A percentile compares a stretch with the other conserved stretches of the same genome.
Evolutionary conservation across 2,888 invertebrate genomes (phyloP).

Genomic region (Silvanus unidentatus): DNA sequence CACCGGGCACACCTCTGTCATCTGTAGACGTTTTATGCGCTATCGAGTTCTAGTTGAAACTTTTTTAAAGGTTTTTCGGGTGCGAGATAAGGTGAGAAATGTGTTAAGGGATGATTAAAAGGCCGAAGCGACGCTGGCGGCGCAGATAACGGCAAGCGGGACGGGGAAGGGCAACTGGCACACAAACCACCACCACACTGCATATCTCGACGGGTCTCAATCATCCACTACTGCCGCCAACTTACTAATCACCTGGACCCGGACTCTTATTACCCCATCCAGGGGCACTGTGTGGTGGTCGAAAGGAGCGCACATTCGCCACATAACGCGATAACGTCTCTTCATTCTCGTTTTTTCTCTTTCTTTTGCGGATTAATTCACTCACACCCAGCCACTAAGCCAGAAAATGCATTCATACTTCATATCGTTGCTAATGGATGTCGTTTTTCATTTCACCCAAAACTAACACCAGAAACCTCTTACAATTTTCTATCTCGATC

Average conservation of each 20-base stretch:
- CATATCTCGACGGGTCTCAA: slow-evolving; percentile 43
- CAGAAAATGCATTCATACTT: slow-evolving; percentile 46
- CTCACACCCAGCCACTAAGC: too few relatives aligned
- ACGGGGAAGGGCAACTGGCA: slow-evolving; percentile 20
- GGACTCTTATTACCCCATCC: slow-evolving; percentile 23
- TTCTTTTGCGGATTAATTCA: slow-evolving; percentile 44
- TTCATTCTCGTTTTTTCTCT: slow-evolving; percentile 9
- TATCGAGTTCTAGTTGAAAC: slow-evolving; percentile 29
- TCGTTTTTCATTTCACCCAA: slow-evolving; percentile 42
- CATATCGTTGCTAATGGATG: slow-evolving; percentile 44
- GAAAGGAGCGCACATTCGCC: slow-evolving; percentile 25
- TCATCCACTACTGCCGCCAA: slow-evolving; percentile 36
- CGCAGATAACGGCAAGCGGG: slow-evolving; percentile 34
- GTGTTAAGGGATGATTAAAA: slow-evolving; percentile 47
- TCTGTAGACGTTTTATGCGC: slow-evolving; percentile 32
- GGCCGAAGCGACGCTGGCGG: slow-evolving; percentile 41
- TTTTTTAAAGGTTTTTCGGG: slow-evolving; percentile 30
- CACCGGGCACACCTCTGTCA: slow-evolving; percentile 40
- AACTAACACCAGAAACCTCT: slow-evolving; percentile 14
- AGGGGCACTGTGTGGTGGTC: too few relatives aligned
- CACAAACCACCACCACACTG: slow-evolving; percentile 36
- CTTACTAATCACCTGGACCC: slow-evolving; percentile 42
- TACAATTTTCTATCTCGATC: slow-evolving; percentile 8
- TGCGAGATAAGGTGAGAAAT: slow-evolving; percentile 42
- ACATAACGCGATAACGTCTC: slow-evolving; percentile 34